Conservation (phyloP, 2,113 vertebrate species). For the Fregetta grallaria region DNA sequence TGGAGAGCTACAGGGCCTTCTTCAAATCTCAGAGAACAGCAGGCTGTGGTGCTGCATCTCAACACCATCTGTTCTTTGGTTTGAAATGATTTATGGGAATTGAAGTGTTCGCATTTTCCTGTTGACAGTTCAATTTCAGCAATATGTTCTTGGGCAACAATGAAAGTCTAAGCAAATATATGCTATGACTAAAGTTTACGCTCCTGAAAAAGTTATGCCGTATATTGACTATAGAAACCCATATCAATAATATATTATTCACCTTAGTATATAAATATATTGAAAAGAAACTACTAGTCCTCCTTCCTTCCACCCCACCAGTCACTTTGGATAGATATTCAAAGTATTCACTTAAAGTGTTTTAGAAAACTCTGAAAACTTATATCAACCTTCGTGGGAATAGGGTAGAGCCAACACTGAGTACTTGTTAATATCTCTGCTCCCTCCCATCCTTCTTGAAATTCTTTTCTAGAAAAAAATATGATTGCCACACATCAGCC, state of each 20-base stretch:
- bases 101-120: conserved; percentile 4
- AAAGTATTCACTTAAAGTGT: background rate
- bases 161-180: background rate
- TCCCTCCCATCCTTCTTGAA: background rate
- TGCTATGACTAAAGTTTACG: background rate
- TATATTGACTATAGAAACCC: background rate
- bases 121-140: conserved; percentile 28
- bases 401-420: background rate
- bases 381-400: background rate
- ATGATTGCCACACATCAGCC: background rate
- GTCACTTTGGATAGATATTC: background rate
- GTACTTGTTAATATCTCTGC: background rate
- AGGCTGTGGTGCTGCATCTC: background rate
- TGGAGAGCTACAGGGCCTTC: background rate
- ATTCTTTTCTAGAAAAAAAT: background rate
- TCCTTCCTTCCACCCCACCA: background rate
- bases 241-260: background rate
- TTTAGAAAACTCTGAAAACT: background rate
- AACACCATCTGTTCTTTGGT: conserved; percentile 43
- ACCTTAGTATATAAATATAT: background rate
- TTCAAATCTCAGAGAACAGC: conserved; percentile 39
- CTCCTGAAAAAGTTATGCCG: background rate
- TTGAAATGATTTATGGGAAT: conserved; percentile 49
- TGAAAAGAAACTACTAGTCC: background rate
- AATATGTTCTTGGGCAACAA: background rate